Conservation (phyloP, 2,797 vertebrate genomes). For the Scolopax bukidnonensis region DNA sequence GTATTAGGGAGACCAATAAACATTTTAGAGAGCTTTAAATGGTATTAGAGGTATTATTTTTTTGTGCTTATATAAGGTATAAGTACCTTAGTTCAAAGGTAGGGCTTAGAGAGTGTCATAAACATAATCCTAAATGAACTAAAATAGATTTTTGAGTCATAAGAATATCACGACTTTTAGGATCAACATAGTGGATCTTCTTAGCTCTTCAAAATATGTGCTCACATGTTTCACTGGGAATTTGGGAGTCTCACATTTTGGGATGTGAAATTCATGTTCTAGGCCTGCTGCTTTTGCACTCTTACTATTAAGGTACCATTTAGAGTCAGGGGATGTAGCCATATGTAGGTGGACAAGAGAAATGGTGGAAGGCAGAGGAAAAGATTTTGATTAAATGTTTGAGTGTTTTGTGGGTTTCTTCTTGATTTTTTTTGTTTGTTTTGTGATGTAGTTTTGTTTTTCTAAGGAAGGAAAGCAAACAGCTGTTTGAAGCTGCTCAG, state of each 20-base stretch:
- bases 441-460: not conserved
- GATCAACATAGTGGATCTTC: not conserved
- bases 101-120: constrained; percentile 51
- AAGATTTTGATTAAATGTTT: constrained; percentile 35
- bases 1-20: constrained; percentile 63
- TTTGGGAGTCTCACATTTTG: constrained; percentile 1
- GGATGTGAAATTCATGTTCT: not conserved
- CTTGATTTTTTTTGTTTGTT: not conserved
- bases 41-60: constrained; percentile 63
- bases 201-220: not conserved
- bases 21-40: constrained; percentile 65
- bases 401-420: not conserved
- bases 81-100: constrained; percentile 61
- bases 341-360: not conserved
- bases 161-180: not conserved
- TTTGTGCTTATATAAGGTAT: constrained; percentile 50
- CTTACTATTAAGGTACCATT: not conserved
- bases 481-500: not conserved
- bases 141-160: constrained; percentile 51
- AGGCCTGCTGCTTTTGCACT: not conserved
- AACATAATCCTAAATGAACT: constrained; percentile 50
- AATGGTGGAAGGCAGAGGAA: not conserved
- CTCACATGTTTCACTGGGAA: not conserved
- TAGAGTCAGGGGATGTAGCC: not conserved
- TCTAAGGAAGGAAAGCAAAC: not conserved